Percentiles rank a stretch among this genome's conserved stretches.
phyloP scores from a whole-genome alignment of 2,888 invertebrate genomes.

The Luffia ferchaultella region DNA sequence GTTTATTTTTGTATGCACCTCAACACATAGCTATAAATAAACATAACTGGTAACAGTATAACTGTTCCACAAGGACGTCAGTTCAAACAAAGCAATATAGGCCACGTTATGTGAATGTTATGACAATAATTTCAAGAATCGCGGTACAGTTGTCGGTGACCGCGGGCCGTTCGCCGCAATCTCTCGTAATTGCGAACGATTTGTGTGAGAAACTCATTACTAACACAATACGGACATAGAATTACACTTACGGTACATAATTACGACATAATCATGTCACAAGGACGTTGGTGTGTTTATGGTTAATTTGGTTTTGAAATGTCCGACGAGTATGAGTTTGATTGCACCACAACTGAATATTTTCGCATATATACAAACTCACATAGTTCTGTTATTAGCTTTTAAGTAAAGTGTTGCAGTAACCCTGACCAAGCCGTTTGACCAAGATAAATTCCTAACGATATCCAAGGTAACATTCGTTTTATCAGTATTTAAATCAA shows the following conservation, averaged over 20 bases:
- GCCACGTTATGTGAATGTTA: slow-evolving; percentile 1
- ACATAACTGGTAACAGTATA: too few relatives aligned
- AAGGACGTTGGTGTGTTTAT: not conserved
- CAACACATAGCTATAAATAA: too few relatives aligned
- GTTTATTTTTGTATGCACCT: not conserved
- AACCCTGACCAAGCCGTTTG: not conserved
- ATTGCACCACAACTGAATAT: too few relatives aligned
- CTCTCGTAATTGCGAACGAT: slow-evolving; percentile 44
- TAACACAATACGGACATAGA: slow-evolving; percentile 39
- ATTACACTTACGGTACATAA: slow-evolving; percentile 50
- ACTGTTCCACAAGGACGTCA: too few relatives aligned
- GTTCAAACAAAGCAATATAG: not conserved
- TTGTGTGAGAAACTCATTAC: slow-evolving; percentile 36
- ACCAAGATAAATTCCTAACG: not conserved
- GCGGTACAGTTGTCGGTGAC: not conserved
- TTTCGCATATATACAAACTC: too few relatives aligned
- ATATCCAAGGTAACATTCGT: not conserved
- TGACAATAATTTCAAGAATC: not conserved
- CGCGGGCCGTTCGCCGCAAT: slow-evolving; percentile 20
- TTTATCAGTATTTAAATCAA: not conserved
- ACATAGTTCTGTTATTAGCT: too few relatives aligned
- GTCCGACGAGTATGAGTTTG: too few relatives aligned
- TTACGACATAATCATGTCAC: slow-evolving; percentile 28
- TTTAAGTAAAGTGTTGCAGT: not conserved
- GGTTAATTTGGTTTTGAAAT: too few relatives aligned